Base-by-base conservation (phyloP, 2,797 vertebrate genomes). In the Enteromius paludinosus region DNA sequence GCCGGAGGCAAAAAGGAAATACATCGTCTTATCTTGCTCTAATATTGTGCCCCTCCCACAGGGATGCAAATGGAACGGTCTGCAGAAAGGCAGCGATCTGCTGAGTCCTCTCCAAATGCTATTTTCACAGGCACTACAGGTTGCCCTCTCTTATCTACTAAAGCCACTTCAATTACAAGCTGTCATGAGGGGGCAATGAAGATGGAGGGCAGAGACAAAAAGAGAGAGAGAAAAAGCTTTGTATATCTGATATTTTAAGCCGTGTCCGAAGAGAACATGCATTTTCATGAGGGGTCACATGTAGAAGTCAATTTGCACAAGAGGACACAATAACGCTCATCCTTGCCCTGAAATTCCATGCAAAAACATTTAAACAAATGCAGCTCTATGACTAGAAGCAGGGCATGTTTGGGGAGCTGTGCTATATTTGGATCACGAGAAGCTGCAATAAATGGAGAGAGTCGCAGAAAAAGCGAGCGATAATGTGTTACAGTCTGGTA, bases 101-200 rank as follows among this genome's bases (percentile, higher is more conserved):
- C 72, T 23, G 78, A 74, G 20, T 77, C 73, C 43, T 76, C 54
- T 79, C 65, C 72, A 82, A 85, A 87, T 75, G 83, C 84, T 71
- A 83, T 87, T 88, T 88, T 84, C 85, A 72, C 79, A 74, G 20
- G 64, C 17, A 77, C 61, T 84, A 84, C 86, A 87, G 86, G 86
- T 88, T 87, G 88, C 73, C 49, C 70, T 84, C 74, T 87, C 86
- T 87, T 86, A 90, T 88, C 85, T 79, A 35, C 80, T 65, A 83
- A 64, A 87, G 86, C 80, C 73, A 73, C 83, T 84, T 88, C 85
- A 87, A 85, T 87, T 87, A 86, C 65, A 66, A 70, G 33, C 79
- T 85, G 86, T 81, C 85, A 81, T 65, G 76, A 59, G 71, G 75
- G 73, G 56, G 61, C 56, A 74, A 81, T 35, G 41, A 69, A 85